These are phyloP conservation scores for Drosophila kohkoa DNA, from an alignment of 1,140 invertebrate species.

Conservation along the genomic window DNA sequence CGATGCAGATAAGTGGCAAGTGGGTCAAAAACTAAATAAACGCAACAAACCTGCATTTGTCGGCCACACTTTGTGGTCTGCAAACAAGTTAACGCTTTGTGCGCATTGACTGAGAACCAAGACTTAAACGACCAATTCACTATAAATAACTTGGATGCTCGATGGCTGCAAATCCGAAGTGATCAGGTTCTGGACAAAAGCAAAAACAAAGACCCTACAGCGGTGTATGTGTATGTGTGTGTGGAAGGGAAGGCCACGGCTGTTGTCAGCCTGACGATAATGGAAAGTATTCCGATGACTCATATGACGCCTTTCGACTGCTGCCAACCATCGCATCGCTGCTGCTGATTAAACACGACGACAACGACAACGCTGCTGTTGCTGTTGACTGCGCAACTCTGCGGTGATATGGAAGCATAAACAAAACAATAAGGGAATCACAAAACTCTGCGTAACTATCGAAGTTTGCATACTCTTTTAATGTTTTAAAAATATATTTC, in stretches of 20 bases:
- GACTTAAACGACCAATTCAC: constrained; percentile 42
- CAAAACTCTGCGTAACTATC: not conserved
- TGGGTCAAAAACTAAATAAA: constrained; percentile 64
- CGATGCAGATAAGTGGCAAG: constrained; percentile 52
- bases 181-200: constrained; percentile 54
- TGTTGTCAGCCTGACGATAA: constrained; percentile 36
- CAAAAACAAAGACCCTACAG: constrained; percentile 52
- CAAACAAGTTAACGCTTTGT: constrained; percentile 66
- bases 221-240: too few relatives aligned
- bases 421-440: constrained; percentile 45
- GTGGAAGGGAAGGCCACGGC: not conserved
- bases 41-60: constrained; percentile 44
- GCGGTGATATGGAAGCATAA: constrained; percentile 40
- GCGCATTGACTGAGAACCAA: not conserved
- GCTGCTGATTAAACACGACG: constrained; percentile 44
- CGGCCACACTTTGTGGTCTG: constrained; percentile 10
- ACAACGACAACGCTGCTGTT: constrained; percentile 11
- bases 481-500: not conserved
- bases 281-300: constrained; percentile 39
- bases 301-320: constrained; percentile 22
- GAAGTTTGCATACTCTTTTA: constrained; percentile 16
- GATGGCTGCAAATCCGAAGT: constrained; percentile 7
- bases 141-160: constrained; percentile 41
- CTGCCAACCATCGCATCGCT: constrained; percentile 11
- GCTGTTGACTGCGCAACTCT: constrained; percentile 17